A percentile compares a stretch with the other conserved stretches of the same genome.
These are phyloP conservation scores for Corydoras sp. DNA, from an alignment of 2,113 vertebrate species.

Conservation along the genomic window DNA sequence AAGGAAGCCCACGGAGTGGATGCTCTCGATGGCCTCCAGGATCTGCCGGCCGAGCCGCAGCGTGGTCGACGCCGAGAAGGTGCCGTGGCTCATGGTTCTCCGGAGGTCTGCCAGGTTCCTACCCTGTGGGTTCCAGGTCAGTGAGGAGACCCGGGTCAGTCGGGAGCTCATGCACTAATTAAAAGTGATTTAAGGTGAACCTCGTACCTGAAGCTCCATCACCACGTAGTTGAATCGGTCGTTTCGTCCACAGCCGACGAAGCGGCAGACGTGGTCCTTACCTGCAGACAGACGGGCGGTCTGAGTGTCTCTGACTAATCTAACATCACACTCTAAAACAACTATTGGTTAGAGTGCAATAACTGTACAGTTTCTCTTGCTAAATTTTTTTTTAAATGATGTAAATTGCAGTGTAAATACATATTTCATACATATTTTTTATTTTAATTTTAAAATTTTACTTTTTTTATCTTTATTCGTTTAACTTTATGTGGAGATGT, in stretches of 20 bases:
- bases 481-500: too few relatives aligned
- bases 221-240: conserved; percentile 98
- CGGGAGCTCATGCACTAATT: too few relatives aligned
- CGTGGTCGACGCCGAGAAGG: conserved; percentile 87
- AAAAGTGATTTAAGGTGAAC: too few relatives aligned
- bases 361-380: too few relatives aligned
- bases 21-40: conserved; percentile 92
- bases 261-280: conserved; percentile 95
- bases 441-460: too few relatives aligned
- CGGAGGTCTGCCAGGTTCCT: conserved; percentile 93
- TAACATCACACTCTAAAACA: conserved; percentile 14
- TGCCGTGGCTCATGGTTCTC: conserved; percentile 82
- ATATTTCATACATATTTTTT: too few relatives aligned
- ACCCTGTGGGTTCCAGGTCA: conserved; percentile 66
- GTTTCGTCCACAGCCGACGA: conserved; percentile 94
- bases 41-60: conserved; percentile 90
- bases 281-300: conserved; percentile 57
- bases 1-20: conserved; percentile 94
- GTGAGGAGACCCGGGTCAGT: neutral
- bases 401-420: too few relatives aligned
- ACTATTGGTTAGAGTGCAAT: too few relatives aligned
- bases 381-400: too few relatives aligned
- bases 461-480: too few relatives aligned
- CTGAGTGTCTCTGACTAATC: too few relatives aligned
- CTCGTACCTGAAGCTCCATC: conserved; percentile 91